A percentile compares a stretch with the other conserved stretches of the same genome.
Conservation (phyloP, 2,888 invertebrate genomes). For the Stegana nigrithorax region DNA sequence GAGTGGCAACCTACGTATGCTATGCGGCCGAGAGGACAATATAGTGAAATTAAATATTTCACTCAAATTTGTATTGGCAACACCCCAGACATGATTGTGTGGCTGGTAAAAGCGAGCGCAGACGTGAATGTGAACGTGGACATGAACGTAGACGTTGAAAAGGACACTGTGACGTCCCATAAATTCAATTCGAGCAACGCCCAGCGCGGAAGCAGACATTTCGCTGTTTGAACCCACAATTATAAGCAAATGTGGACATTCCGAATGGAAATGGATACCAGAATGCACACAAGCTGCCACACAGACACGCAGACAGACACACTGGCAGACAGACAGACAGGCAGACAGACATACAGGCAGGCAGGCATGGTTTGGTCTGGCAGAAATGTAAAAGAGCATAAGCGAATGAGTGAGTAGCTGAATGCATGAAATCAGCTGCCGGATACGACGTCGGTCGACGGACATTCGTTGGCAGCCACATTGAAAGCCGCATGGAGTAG, state of each 20-base stretch:
- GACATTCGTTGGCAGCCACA: neutral
- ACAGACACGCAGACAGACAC: too few relatives aligned
- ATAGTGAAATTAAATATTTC: constrained; percentile 39
- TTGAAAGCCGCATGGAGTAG: too few relatives aligned
- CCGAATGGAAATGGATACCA: constrained; percentile 40
- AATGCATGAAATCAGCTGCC: constrained; percentile 56
- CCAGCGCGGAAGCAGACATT: constrained; percentile 59
- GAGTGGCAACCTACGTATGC: too few relatives aligned
- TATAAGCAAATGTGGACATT: constrained; percentile 65
- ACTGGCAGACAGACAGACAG: too few relatives aligned
- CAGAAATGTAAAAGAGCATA: constrained; percentile 38
- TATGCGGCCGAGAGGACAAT: too few relatives aligned
- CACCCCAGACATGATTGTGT: constrained; percentile 24
- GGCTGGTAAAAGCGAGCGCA: neutral
- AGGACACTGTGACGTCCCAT: constrained; percentile 48
- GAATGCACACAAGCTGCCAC: neutral
- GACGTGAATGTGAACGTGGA: neutral
- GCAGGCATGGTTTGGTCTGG: neutral
- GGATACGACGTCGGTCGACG: constrained; percentile 30
- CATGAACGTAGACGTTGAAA: too few relatives aligned
- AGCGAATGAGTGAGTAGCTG: too few relatives aligned
- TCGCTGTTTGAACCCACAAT: constrained; percentile 59
- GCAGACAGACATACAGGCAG: too few relatives aligned
- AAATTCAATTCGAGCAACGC: constrained; percentile 44
- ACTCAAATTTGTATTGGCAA: constrained; percentile 42